Conservation (phyloP, 2,888 invertebrate genomes). For the Phasia obesa region DNA sequence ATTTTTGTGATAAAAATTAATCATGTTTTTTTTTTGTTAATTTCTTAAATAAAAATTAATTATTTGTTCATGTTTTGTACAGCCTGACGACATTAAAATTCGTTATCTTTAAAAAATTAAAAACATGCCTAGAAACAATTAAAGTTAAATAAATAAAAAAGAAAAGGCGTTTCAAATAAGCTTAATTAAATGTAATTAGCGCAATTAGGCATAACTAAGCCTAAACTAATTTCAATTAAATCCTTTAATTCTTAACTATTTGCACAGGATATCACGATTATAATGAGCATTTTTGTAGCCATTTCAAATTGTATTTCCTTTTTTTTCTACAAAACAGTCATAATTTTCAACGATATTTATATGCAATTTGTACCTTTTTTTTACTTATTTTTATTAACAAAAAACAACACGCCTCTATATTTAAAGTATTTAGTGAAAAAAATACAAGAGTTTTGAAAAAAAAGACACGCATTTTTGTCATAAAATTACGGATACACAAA, state of each 20-base stretch:
- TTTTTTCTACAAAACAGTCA: slow-evolving; percentile 15
- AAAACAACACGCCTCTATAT: slow-evolving; percentile 59
- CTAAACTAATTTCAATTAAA: slow-evolving; percentile 66
- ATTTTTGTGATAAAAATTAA: no score
- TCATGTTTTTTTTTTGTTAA: neutral
- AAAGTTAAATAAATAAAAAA: neutral
- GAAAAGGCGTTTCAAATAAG: slow-evolving; percentile 45
- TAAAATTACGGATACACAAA: slow-evolving; percentile 61
- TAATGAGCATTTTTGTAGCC: slow-evolving; percentile 7
- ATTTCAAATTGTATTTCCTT: slow-evolving; percentile 45
- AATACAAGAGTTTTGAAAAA: slow-evolving; percentile 33
- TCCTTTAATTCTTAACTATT: slow-evolving; percentile 46
- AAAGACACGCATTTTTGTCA: slow-evolving; percentile 71
- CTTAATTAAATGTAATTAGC: slow-evolving; percentile 68
- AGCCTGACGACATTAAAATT: slow-evolving; percentile 42
- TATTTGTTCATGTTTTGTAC: neutral
- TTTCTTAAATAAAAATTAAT: neutral
- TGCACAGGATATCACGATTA: slow-evolving; percentile 47
- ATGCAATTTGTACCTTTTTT: slow-evolving; percentile 43
- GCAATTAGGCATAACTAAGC: slow-evolving; percentile 65
- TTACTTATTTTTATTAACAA: slow-evolving; percentile 10
- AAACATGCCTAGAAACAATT: neutral
- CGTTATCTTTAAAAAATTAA: slow-evolving; percentile 40
- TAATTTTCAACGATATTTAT: slow-evolving; percentile 63
- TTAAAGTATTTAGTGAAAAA: slow-evolving; percentile 49